Base-by-base conservation (phyloP, 2,113 vertebrate genomes). In the Rhynchomys soricoides region DNA sequence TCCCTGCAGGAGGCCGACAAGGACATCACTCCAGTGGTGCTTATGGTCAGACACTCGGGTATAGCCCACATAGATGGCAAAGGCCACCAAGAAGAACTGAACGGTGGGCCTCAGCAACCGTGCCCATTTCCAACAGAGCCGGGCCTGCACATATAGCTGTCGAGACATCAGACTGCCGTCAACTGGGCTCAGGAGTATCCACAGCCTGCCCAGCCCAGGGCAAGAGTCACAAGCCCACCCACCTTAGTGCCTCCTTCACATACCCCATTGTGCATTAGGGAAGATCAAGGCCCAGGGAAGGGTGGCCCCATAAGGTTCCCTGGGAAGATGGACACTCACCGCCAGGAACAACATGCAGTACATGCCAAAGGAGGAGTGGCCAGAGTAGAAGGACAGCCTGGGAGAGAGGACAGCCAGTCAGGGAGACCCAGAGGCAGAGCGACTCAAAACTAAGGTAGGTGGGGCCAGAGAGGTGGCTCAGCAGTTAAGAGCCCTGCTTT, bases 341-440 rank as follows among this genome's bases (percentile, higher is more conserved):
- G 99, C 99, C 43, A 99, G 98, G 98, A 99, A 99, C 91, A 99
- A 97, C 99, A 99, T 99, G 98, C 99, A 99, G 98, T 99, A 99
- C 99, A 99, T 99, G 83, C 99, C 99, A 13, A 99, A 99, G 73
- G 99, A 99, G 0, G 99, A 99, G 97, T 99, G 99, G 4, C 99
- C 99, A 0, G 99, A 99, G 93, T 99, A 99, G 98, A 99, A 99
- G 11, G 99, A 99, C 79, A 99, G 95, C 91, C 99, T 99, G 97
- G 3, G 85, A 21, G 40, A 43, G 29, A 77, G 40, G 10, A 26
- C 31, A 9, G 13, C 24, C 1, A 0, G 68, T 89, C 70, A 89
- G 70, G 15, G 52, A 52, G 31, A 5, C 13, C 86, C 15, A 34
- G 21, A 70, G 66, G 64, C 45, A 26, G 48, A 48, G 52, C 26